Conservation (phyloP, 1,140 invertebrate species). For the Mamestra configurata region DNA sequence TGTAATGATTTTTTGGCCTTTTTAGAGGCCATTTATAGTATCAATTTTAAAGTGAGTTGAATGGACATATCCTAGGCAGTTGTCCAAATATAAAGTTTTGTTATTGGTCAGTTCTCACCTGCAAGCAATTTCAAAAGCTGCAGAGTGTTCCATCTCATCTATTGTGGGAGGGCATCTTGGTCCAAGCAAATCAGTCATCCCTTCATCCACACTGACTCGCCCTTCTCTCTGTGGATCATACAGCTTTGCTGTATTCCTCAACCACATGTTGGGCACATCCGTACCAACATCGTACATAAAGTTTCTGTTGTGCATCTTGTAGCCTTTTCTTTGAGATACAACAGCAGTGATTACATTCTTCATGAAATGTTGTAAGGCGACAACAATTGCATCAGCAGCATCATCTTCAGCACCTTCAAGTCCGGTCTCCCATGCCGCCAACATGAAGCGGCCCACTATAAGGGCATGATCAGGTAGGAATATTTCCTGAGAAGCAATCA, state of each 20-base stretch:
- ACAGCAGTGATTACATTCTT: conserved; percentile 93
- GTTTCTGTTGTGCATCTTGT: conserved; percentile 90
- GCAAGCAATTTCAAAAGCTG: conserved; percentile 85
- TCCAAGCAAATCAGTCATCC: conserved; percentile 74
- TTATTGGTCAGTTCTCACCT: conserved; percentile 63
- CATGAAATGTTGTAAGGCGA: conserved; percentile 91
- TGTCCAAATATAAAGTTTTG: background rate
- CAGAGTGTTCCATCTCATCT: conserved; percentile 85
- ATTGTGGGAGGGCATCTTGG: conserved; percentile 86
- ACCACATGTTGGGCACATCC: conserved; percentile 91
- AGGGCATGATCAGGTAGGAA: conserved; percentile 93
- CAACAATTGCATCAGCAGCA: conserved; percentile 92
- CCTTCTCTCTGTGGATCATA: conserved; percentile 84
- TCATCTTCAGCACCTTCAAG: conserved; percentile 93
- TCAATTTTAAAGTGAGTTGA: too few species aligned
- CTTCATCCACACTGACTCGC: conserved; percentile 87
- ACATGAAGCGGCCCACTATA: conserved; percentile 92
- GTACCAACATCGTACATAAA: conserved; percentile 93
- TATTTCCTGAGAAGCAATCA: conserved; percentile 89
- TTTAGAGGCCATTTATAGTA: too few species aligned
- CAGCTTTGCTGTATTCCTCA: conserved; percentile 88
- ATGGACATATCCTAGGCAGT: too few species aligned
- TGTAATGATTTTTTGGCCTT: too few species aligned
- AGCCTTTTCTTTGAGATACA: conserved; percentile 92
- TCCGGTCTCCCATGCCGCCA: conserved; percentile 94